Conservation (phyloP, 1,140 invertebrate species). For the Drosophila eugracilis region DNA sequence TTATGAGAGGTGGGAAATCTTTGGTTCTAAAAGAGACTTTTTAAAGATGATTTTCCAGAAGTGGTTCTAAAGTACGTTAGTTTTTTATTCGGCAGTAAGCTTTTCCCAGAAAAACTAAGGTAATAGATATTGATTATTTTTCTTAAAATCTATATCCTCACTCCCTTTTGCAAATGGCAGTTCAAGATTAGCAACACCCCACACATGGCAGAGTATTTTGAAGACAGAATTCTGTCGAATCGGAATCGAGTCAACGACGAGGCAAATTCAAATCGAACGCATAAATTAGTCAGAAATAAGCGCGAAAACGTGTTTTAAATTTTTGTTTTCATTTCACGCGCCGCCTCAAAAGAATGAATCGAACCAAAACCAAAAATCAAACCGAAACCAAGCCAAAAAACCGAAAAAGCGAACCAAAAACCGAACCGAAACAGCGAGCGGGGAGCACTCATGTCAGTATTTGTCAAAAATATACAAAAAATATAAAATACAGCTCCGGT, state of each 20-base stretch:
- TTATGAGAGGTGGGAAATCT: background rate
- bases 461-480: slow-evolving; percentile 68
- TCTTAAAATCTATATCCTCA: no score
- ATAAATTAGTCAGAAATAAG: slow-evolving; percentile 81
- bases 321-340: slow-evolving; percentile 76
- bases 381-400: background rate
- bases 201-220: slow-evolving; percentile 12
- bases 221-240: slow-evolving; percentile 63
- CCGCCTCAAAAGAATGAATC: slow-evolving; percentile 25
- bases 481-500: slow-evolving; percentile 17
- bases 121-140: no score
- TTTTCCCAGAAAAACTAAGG: no score
- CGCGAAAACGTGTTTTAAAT: slow-evolving; percentile 83
- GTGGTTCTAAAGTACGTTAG: no score
- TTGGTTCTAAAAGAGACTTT: no score
- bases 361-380: slow-evolving; percentile 19
- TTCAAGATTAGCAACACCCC: background rate
- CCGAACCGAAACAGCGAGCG: slow-evolving; percentile 37
- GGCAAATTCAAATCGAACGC: slow-evolving; percentile 73
- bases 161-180: no score
- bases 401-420: slow-evolving; percentile 17
- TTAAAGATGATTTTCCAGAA: no score
- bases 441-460: slow-evolving; percentile 80
- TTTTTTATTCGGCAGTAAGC: no score
- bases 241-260: slow-evolving; percentile 56